phyloP scores from a whole-genome alignment of 2,113 vertebrate species.

The Thunnus maccoyii region DNA sequence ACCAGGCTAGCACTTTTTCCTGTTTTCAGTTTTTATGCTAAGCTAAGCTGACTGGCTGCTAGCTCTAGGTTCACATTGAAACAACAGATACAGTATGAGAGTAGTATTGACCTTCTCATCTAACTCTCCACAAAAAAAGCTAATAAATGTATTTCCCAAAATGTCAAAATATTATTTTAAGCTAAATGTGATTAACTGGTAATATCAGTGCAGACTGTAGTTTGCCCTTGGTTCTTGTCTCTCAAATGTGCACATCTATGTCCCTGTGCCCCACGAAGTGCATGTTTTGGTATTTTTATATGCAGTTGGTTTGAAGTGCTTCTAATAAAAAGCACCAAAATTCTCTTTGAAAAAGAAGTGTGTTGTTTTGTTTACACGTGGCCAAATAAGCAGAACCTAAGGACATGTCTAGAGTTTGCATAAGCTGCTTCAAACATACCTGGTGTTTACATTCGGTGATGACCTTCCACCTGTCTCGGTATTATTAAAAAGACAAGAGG shows the following conservation, averaged over 20 bases:
- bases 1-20: not conserved
- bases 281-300: not conserved
- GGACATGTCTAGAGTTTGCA: not conserved
- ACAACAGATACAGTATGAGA: too few species aligned
- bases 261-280: not conserved
- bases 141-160: too few species aligned
- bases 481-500: conserved; percentile 22
- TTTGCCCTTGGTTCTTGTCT: not conserved
- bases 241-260: not conserved
- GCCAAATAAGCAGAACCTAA: conserved; percentile 8
- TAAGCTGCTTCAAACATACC: conserved; percentile 11
- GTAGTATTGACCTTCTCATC: too few species aligned
- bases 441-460: conserved; percentile 19
- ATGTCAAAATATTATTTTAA: not conserved
- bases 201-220: not conserved
- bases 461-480: conserved; percentile 13
- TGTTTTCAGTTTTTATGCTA: not conserved
- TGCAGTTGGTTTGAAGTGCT: not conserved
- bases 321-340: not conserved
- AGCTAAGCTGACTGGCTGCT: not conserved
- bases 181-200: not conserved
- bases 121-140: too few species aligned
- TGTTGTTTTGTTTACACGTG: not conserved
- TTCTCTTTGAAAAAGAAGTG: not conserved
- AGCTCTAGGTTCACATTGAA: not conserved